These are phyloP conservation scores for Cyprinodon variegatus DNA, from an alignment of 2,113 vertebrate genomes.

Conservation along the genomic window DNA sequence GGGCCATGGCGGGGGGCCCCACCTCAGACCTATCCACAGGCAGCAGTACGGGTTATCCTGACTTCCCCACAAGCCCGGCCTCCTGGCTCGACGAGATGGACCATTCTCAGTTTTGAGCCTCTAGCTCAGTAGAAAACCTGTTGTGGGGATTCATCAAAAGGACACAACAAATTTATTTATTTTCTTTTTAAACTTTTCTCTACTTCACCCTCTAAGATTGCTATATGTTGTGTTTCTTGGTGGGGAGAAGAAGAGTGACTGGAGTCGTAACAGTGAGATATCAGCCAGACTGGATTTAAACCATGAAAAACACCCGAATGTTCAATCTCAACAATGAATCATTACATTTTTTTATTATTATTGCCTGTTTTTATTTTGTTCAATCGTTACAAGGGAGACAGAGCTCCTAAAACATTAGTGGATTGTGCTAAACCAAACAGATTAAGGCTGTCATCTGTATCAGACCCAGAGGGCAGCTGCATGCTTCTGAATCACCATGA, in stretches of 20 bases:
- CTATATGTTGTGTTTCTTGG: slow-evolving; percentile 44
- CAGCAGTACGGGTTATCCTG: slow-evolving; percentile 97
- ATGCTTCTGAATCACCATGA: slow-evolving; percentile 71
- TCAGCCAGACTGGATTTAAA: slow-evolving; percentile 23
- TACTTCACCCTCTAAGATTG: slow-evolving; percentile 52
- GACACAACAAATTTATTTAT: slow-evolving; percentile 34
- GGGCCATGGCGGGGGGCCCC: slow-evolving; percentile 92
- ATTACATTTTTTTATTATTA: slow-evolving; percentile 36
- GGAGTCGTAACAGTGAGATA: slow-evolving; percentile 26
- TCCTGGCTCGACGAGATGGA: slow-evolving; percentile 99
- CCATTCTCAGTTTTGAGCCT: slow-evolving; percentile 94
- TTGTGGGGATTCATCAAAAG: slow-evolving; percentile 27
- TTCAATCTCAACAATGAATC: slow-evolving; percentile 54
- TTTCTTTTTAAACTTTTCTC: slow-evolving; percentile 61
- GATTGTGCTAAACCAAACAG: slow-evolving; percentile 41
- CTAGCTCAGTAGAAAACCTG: neutral
- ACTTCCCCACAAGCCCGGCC: slow-evolving; percentile 97
- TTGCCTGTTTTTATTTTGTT: slow-evolving; percentile 55
- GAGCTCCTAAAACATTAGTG: slow-evolving; percentile 50
- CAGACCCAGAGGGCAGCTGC: slow-evolving; percentile 64
- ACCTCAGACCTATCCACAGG: slow-evolving; percentile 98
- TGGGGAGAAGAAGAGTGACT: slow-evolving; percentile 44
- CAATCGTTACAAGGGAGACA: slow-evolving; percentile 48
- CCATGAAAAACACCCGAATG: slow-evolving; percentile 48
- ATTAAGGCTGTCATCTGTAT: slow-evolving; percentile 50